phyloP scores from a whole-genome alignment of 2,888 invertebrate genomes.

The Yponomeuta cagnagella region DNA sequence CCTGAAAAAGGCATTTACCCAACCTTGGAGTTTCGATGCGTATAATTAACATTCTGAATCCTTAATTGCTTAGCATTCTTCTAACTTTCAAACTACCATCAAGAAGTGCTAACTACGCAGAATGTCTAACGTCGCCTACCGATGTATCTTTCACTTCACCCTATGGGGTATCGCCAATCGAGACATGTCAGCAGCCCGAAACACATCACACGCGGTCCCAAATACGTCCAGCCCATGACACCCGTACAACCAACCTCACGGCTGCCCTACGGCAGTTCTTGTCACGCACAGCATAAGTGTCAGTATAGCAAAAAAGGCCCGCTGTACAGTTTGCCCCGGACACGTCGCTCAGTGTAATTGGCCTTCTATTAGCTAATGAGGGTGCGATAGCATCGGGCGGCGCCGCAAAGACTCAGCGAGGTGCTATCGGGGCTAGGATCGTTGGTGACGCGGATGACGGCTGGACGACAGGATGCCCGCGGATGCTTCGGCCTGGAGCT shows the following conservation, averaged over 20 bases:
- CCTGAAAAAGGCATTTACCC: too few relatives aligned
- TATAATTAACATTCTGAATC: too few relatives aligned
- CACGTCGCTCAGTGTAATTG: slow-evolving; percentile 69
- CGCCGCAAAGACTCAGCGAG: slow-evolving; percentile 10
- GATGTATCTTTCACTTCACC: not conserved
- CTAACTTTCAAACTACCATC: too few relatives aligned
- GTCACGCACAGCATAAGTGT: too few relatives aligned
- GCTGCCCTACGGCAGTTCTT: slow-evolving; percentile 7
- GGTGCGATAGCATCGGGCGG: slow-evolving; percentile 22
- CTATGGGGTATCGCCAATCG: not conserved
- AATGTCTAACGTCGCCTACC: not conserved
- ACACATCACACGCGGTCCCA: slow-evolving; percentile 27
- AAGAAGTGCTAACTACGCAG: too few relatives aligned
- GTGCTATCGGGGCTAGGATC: slow-evolving; percentile 9
- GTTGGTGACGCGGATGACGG: slow-evolving; percentile 8
- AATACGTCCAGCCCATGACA: slow-evolving; percentile 23
- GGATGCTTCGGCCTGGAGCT: not conserved
- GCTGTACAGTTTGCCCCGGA: slow-evolving; percentile 56
- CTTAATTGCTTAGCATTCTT: too few relatives aligned
- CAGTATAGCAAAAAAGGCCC: too few relatives aligned
- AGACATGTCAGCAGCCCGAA: not conserved
- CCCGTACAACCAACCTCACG: slow-evolving; percentile 16
- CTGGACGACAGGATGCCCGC: not conserved
- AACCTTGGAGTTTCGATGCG: too few relatives aligned
- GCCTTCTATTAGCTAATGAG: slow-evolving; percentile 56